Base-by-base conservation (phyloP, 2,113 vertebrate species). In the Smithornis capensis region DNA sequence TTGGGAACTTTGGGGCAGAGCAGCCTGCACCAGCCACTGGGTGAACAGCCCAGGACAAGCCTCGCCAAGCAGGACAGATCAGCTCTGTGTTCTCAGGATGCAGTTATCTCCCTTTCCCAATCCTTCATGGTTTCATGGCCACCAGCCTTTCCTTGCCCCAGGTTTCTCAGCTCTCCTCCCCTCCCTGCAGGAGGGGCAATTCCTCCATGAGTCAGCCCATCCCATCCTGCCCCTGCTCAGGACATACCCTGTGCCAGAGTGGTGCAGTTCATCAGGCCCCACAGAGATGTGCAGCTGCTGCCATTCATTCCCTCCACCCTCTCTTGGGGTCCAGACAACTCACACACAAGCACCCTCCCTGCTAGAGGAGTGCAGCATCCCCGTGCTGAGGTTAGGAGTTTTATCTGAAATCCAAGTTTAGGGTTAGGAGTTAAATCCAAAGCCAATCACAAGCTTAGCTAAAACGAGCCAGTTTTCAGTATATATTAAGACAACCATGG, bases 401-500 rank as follows among this genome's bases (percentile, higher is more conserved):
- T 83, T 77, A 83, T 64, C 45, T 68, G 56, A 92, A 95, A 37
- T 90, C 31, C 27, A 17, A 4, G 60, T 52, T 92, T 29, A 18
- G 59, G 62, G 65, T 57, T 65, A 73, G 68, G 64, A 83, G 75
- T 77, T 83, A 94, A 94, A 90, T 64, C 63, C 75, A 75, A 92
- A 95, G 28, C 28, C 78, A 93, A 45, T 77, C 90, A 83, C 19
- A 27, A 92, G 79, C 82, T 92, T 90, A 92, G 67, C 45, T 76
- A 75, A 83, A 85, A 86, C 33, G 19, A 33, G 29, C 14, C 31
- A 0, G 27, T 94, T 93, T 94, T 74, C 89, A 77, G 68, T 57
- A 70, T 62, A 65, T 92, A 89, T 90, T 70, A 92, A 88, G 83
- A 90, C 79, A 94, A 55, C 68, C 76, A 59, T 31, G 80, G 92